Evolutionary conservation across 2,113 vertebrate species (phyloP), one percentile per base, ranked within the genome.

Genomic region (Mastomys coucha): DNA sequence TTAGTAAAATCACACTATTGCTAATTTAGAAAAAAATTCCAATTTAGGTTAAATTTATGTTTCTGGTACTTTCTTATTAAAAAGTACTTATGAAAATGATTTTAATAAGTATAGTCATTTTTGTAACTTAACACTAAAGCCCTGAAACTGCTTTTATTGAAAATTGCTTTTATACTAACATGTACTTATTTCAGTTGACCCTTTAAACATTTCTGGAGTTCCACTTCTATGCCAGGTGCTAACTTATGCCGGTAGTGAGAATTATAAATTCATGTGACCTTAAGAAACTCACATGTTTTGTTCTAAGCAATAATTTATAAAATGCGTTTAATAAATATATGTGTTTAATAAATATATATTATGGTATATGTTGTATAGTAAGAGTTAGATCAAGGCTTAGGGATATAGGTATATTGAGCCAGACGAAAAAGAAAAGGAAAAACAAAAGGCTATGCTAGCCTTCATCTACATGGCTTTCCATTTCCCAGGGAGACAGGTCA

Each of bases 1-100:
- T 95, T 90, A 93, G 76, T 88, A 67, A 93, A 93, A n/a, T 53
- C 5, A 72, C 51, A 72, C 28, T 42, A 65, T 80, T 76, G 36
- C 1, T 81, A 39, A 85, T 60, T 92, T 76, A 86, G 3, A 49
- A 97, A 94, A 94, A 95, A 69, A 28, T 82, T 95, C 2, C 24
- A 94, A 80, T 89, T 96, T 94, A 81, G 56, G 58, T 96, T 88
- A 80, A 58, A 92, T 92, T 42, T 91, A 36, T 82, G 12, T 93
- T 88, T 78, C 76, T 94, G 42, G 22, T 78, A 51, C 20, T 82
- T 70, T 39, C 58, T 91, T 72, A 42, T 36, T 70, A 90, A 84
- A 90, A 84, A 94, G 80, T 82, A 87, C 11, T 87, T 92, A 70
- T 20, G 12, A 78, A 88, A 95, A 86, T 31, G 65, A 75, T 85